phyloP scores from a whole-genome alignment of 2,888 invertebrate genomes.

The Dryomyza anilis region DNA sequence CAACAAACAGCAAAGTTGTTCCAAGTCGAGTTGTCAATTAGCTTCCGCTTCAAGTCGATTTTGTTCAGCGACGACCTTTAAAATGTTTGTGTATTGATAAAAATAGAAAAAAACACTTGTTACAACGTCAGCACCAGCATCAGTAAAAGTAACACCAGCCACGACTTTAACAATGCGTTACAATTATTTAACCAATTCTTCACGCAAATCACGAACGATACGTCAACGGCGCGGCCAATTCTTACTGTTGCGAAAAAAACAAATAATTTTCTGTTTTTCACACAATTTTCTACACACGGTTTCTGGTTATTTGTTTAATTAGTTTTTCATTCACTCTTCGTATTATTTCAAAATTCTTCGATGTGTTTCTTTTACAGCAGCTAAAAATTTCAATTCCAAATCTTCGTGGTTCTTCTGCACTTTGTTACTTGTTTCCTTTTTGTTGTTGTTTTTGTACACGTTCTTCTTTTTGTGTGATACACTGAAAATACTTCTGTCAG shows the following conservation, averaged over 20 bases:
- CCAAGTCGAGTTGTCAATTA: not conserved
- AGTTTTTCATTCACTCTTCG: not conserved
- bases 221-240: not conserved
- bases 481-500: not conserved
- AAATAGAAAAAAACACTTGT: slow-evolving; percentile 3
- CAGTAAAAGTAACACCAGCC: not conserved
- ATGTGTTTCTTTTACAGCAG: not conserved
- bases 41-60: not conserved
- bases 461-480: not conserved
- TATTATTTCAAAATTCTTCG: not conserved
- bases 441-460: not conserved
- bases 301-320: not conserved
- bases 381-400: slow-evolving; percentile 1
- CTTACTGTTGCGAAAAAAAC: slow-evolving; percentile 11
- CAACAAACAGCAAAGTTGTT: not conserved
- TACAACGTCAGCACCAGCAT: not conserved
- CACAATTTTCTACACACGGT: slow-evolving; percentile 5
- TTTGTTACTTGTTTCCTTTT: slow-evolving; percentile 1
- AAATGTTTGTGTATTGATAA: not conserved
- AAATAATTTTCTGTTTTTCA: not conserved
- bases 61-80: not conserved
- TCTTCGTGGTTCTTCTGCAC: not conserved
- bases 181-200: not conserved
- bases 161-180: not conserved
- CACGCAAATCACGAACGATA: not conserved